Conservation (phyloP, 2,113 vertebrate species). For the Atractosteus spatula region DNA sequence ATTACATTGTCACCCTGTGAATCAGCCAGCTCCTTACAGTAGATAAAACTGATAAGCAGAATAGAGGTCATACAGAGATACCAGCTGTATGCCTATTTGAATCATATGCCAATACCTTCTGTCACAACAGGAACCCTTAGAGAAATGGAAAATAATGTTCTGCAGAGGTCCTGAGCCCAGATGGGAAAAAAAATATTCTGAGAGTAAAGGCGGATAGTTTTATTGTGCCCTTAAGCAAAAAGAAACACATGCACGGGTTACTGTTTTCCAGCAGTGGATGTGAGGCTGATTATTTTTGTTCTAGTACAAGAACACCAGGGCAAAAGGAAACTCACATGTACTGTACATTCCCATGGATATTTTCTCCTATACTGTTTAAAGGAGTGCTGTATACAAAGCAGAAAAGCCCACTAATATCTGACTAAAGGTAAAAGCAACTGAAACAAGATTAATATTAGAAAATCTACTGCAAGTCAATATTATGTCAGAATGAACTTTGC, state of each 20-base stretch:
- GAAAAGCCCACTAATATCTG: too few relatives aligned
- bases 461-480: too few relatives aligned
- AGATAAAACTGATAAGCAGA: too few relatives aligned
- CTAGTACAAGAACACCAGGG: slow-evolving; percentile 1
- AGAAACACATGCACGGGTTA: slow-evolving; percentile 20
- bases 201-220: neutral
- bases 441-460: too few relatives aligned
- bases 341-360: slow-evolving; percentile 24
- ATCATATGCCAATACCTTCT: neutral
- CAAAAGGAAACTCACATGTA: neutral
- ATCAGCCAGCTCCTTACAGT: too few relatives aligned
- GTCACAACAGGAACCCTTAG: neutral
- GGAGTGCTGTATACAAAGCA: too few relatives aligned
- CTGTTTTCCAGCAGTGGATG: slow-evolving; percentile 26
- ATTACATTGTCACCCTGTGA: too few relatives aligned
- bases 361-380: neutral
- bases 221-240: slow-evolving; percentile 2
- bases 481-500: too few relatives aligned
- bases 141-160: neutral
- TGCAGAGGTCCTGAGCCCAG: slow-evolving; percentile 4
- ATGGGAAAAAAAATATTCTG: slow-evolving; percentile 3
- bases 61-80: neutral
- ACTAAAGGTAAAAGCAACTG: too few relatives aligned
- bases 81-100: neutral
- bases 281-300: slow-evolving; percentile 24